Evolutionary conservation across 2,888 invertebrate species (phyloP).

Genomic region (Ganaspis brasiliensis): DNA sequence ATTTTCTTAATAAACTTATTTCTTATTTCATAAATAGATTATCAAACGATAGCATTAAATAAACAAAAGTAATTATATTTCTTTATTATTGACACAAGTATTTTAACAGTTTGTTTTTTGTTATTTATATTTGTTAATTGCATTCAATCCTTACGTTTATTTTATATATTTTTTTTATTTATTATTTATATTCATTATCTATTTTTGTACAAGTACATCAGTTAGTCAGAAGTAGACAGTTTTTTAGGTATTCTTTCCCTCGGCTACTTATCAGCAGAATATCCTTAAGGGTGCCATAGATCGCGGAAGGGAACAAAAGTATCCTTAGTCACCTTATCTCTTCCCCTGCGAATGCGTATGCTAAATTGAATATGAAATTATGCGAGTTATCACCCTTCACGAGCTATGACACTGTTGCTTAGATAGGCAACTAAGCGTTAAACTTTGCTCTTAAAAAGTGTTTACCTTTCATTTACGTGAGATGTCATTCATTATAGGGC

Average conservation of each 20-base stretch:
- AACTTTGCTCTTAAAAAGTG: conserved; percentile 43
- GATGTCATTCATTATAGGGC: background rate
- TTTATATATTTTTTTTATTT: too few relatives aligned
- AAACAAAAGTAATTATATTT: too few relatives aligned
- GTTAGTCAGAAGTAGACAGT: background rate
- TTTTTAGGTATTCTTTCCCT: conserved; percentile 48
- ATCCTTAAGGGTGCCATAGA: conserved; percentile 65
- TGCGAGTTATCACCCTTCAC: conserved; percentile 76
- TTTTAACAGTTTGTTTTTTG: too few relatives aligned
- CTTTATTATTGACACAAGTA: too few relatives aligned
- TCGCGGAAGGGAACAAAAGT: conserved; percentile 63
- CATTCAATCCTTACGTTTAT: too few relatives aligned
- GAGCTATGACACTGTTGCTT: conserved; percentile 48
- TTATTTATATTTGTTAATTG: too few relatives aligned
- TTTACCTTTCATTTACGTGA: background rate
- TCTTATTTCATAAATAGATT: too few relatives aligned
- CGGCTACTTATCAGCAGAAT: conserved; percentile 71
- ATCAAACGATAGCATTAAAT: too few relatives aligned
- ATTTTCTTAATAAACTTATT: background rate
- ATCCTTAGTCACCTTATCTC: conserved; percentile 76
- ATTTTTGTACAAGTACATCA: too few relatives aligned
- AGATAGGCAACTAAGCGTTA: conserved; percentile 58
- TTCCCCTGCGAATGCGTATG: conserved; percentile 73
- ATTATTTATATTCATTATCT: too few relatives aligned
- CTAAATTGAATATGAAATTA: conserved; percentile 81